Base-by-base conservation (phyloP, 2,888 invertebrate species). In the Acanthacorydalis orientalis region DNA sequence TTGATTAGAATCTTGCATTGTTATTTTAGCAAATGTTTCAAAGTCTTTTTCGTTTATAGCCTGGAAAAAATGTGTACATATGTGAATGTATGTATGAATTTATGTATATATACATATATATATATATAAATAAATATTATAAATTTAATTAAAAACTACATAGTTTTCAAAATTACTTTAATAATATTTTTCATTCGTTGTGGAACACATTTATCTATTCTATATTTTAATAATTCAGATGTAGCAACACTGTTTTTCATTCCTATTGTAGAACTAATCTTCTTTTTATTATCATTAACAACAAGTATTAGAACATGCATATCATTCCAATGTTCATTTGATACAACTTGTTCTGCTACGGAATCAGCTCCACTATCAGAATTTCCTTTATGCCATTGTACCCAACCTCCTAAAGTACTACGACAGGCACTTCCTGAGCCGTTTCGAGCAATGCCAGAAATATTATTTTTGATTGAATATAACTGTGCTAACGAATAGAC, bases 1-100 rank as follows among this genome's bases (percentile, higher is more conserved):
- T 62, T 95, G 90, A 72, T 98, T 97, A 51, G 95, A 95, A 59
- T 98, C 98, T 64, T 80, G 81, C 88, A 99, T 99, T 0, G 93
- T 92, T 16, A 96, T 72, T 60, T 86, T 80, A n/a, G 90, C 93
- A 70, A 97, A 93, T 39, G 68, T 73, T 31, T 73, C 60, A 64
- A 95, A 98, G 67, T 97, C 75, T 56, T 70, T 80, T 0, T 71
- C 62, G 48, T 67, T 55, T 48, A 93, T 86, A 0, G 73, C 71
- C 47, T 60, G 51, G 16, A 52, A 37, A 42, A 38, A 39, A 4
- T 23, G 6, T 23, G 6, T 23, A 23, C 6, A 23, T 23, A 23
- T 23, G 6, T 23, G 6, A 4, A 23, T 23, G 6, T 23, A 23
- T 6, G 6, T 23, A 6, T 6, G 23, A 10, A n/a, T n/a, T 23